Evolutionary conservation across 1,140 invertebrate species (phyloP).

Genomic region (Drosophila paulistorum): DNA sequence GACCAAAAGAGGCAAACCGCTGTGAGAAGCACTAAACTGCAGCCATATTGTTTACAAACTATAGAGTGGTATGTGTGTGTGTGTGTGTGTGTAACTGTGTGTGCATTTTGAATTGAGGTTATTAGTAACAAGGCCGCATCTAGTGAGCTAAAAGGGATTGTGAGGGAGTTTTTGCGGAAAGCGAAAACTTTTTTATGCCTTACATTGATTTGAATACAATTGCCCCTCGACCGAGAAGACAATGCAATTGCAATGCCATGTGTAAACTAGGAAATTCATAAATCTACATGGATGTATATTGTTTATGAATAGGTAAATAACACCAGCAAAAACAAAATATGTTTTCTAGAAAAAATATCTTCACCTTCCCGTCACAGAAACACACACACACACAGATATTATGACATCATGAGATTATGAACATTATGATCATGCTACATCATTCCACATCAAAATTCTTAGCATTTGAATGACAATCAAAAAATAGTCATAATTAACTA

Average conservation of each 20-base stretch:
- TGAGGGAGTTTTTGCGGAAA: constrained; percentile 34
- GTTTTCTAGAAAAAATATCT: constrained; percentile 11
- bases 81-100: constrained; percentile 27
- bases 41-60: constrained; percentile 50
- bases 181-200: constrained; percentile 52
- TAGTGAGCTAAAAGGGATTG: neutral
- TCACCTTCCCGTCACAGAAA: too few relatives aligned
- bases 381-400: constrained; percentile 25
- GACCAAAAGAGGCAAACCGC: constrained; percentile 15
- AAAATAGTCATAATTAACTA: constrained; percentile 68
- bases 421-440: constrained; percentile 48
- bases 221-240: constrained; percentile 26
- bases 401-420: constrained; percentile 60
- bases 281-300: constrained; percentile 7
- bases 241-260: constrained; percentile 1
- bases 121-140: constrained; percentile 77
- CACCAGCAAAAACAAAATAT: constrained; percentile 15
- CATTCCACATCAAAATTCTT: constrained; percentile 19
- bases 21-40: constrained; percentile 17
- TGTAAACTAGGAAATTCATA: constrained; percentile 10
- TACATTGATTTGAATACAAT: constrained; percentile 68
- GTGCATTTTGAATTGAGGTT: constrained; percentile 69
- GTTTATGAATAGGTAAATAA: neutral
- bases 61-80: constrained; percentile 4
- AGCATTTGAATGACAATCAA: constrained; percentile 59